Evolutionary conservation across 1,140 invertebrate species (phyloP).

Genomic region (Bombus polaris): DNA sequence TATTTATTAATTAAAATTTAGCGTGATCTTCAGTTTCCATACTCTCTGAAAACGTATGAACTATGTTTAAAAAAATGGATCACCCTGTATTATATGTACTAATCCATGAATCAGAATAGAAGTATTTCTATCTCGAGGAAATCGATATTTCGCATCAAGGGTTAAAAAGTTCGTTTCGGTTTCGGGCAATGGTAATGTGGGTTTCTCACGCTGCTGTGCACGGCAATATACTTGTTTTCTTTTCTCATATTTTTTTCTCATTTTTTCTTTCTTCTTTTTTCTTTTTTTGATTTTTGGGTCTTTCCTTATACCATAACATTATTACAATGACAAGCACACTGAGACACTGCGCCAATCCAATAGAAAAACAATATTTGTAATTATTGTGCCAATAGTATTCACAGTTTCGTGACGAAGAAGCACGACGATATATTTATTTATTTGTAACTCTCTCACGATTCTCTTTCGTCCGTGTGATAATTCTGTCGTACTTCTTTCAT

Average conservation of each 20-base stretch:
- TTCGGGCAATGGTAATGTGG: neutral
- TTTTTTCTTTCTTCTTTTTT: neutral
- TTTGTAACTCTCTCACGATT: neutral
- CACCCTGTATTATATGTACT: neutral
- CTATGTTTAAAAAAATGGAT: neutral
- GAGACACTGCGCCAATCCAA: slow-evolving; percentile 72
- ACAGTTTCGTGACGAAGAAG: slow-evolving; percentile 42
- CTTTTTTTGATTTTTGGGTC: slow-evolving; percentile 51
- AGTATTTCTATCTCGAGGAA: neutral
- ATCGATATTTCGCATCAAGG: slow-evolving; percentile 14
- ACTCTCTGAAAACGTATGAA: neutral
- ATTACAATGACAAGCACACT: slow-evolving; percentile 73
- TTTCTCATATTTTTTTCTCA: neutral
- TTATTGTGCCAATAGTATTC: slow-evolving; percentile 64
- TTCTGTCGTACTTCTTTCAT: neutral
- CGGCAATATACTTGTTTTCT: neutral
- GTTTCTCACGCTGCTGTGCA: neutral
- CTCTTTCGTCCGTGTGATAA: no score
- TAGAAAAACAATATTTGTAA: slow-evolving; percentile 65
- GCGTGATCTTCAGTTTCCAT: neutral
- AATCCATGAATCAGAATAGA: neutral
- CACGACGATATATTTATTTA: neutral
- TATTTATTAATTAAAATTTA: slow-evolving; percentile 4
- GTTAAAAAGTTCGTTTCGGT: neutral
- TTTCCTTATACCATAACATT: slow-evolving; percentile 49